phyloP scores from a whole-genome alignment of 2,888 invertebrate genomes.

The Chrysodeixis includens region DNA sequence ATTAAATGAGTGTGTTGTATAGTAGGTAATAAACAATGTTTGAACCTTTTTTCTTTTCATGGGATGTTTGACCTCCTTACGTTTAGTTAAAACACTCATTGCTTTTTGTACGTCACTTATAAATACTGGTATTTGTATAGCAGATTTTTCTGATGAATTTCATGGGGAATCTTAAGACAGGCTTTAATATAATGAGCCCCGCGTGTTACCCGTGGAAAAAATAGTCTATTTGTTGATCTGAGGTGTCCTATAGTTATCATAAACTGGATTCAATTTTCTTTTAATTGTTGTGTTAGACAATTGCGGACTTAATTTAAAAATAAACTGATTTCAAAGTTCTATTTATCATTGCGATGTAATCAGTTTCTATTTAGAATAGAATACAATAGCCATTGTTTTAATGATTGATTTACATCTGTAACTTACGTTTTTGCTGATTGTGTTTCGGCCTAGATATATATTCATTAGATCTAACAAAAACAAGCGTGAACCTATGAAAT shows the following conservation, averaged over 20 bases:
- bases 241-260: neutral
- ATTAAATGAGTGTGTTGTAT: too few relatives aligned
- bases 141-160: too few relatives aligned
- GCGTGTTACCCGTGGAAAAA: too few relatives aligned
- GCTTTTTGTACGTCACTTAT: too few relatives aligned
- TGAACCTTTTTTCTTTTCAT: too few relatives aligned
- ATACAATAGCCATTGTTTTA: constrained; percentile 1
- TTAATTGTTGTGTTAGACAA: neutral
- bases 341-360: constrained; percentile 1
- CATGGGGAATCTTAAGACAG: too few relatives aligned
- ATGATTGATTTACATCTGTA: constrained; percentile 1
- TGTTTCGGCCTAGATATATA: neutral
- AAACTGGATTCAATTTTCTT: neutral
- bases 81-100: too few relatives aligned
- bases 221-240: too few relatives aligned
- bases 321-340: neutral
- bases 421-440: neutral
- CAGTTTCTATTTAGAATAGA: neutral
- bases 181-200: too few relatives aligned
- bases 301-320: neutral
- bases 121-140: too few relatives aligned
- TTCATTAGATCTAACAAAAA: neutral
- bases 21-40: too few relatives aligned
- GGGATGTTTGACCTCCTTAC: too few relatives aligned
- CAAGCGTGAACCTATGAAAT: neutral